Evolutionary conservation across 2,113 vertebrate genomes (phyloP), one percentile per base, ranked within the genome.

Genomic region (Cynoglossus semilaevis): DNA sequence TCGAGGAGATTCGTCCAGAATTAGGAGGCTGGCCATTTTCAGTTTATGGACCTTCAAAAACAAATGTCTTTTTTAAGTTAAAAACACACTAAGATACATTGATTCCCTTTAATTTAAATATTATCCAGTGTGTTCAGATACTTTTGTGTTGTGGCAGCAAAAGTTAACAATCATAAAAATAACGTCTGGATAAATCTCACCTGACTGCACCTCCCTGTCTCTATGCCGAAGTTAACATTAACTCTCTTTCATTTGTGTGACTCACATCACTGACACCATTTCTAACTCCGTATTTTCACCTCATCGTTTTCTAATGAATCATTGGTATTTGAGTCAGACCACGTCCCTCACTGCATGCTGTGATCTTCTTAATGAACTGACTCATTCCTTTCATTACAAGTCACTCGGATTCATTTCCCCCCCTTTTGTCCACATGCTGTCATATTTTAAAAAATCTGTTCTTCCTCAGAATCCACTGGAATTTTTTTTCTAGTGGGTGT

Each of bases 1-100:
- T 59, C 56, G 56, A 46, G 42, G 47, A 84, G 83, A 72, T 91
- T 81, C 90, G 94, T 93, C 90, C 92, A 93, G 90, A 51, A 41
- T 13, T 15, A 48, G 7, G 55, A 17, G 40, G 18, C 22, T 0
- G 10, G 17, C 22, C 69, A 9, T 53, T 2, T 44, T 40, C 29
- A 53, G 16, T 0, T 9, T 15, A 1, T 3, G 4, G 17, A 2
- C 15, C 45, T 46, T 45, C 19, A 50, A 55, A 19, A n/a, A 7
- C 18, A 56, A 42, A 4, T n/a, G 40, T 35, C 10, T 2, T n/a
- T n/a, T n/a, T n/a, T 2, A 19, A 29, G 38, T 50, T 16, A 4
- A 34, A 29, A 38, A 29, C 3, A 10, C 8, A 53, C n/a, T 60
- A 18, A 35, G n/a, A 70, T 57, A 15, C 8, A 0, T 3, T 3